Evolutionary conservation across 1,140 invertebrate species (phyloP), one percentile per base, ranked within the genome.

Genomic region (Mamestra configurata): DNA sequence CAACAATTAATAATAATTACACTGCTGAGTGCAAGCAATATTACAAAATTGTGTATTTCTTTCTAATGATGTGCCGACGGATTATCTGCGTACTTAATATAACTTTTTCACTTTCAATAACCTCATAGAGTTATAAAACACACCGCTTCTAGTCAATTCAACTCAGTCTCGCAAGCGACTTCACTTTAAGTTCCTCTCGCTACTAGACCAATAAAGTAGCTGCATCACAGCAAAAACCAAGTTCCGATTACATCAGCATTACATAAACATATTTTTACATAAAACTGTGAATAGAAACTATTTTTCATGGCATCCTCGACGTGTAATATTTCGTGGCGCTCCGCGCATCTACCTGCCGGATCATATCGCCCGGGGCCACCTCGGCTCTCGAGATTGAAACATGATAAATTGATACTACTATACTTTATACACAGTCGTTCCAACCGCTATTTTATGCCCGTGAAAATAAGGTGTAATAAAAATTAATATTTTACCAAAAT

Each of bases 351-450:
- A 64, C 73, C 27, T 51, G 64, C 27, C 37, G 66, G 18, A 71
- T 76, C 73, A 57, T 27, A 31, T 61, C 55, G 76, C 70, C 66
- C 46, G 72, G 15, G 59, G 72, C 55, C 61, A 20, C 24, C 24
- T 43, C 59, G 35, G n/a, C 31, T 31, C 51, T 22, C 64, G 66
- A 89, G 86, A 89, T 89, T 86, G 86, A 85, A 84, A 88, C 84
- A 83, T 89, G 88, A 89, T 89, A 89, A 89, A 88, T 85, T 77
- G 82, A 81, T 80, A 75, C 83, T 85, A 85, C 82, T 80, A 85
- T 85, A 75, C 49, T 43, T 43, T 59, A 43, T 59, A 87, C 79
- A 76, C 35, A 31, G 57, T n/a, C 53, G 73, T 51, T 81, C 81
- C 79, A 88, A 84, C 68, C 43, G 72, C 72, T 53, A 79, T 81